phyloP scores from a whole-genome alignment of 1,140 invertebrate genomes.

The Aphaenogaster rudis region DNA sequence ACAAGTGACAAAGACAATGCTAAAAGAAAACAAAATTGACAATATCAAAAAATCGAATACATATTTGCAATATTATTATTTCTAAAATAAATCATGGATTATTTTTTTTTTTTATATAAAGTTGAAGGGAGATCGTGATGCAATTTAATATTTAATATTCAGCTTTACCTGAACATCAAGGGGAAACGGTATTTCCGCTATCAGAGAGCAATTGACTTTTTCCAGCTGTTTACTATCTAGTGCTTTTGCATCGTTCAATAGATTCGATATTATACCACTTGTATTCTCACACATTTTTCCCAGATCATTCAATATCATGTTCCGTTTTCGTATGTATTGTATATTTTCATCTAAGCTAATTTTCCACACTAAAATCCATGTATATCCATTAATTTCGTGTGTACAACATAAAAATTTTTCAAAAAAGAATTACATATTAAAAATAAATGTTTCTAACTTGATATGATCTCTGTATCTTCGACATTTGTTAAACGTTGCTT shows the following conservation, averaged over 20 bases:
- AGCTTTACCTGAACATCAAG: constrained; percentile 75
- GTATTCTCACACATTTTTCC: constrained; percentile 64
- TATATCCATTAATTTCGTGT: constrained; percentile 18
- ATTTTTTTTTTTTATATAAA: neutral
- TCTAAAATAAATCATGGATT: neutral
- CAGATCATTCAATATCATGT: constrained; percentile 64
- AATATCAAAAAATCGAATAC: neutral
- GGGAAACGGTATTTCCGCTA: constrained; percentile 75
- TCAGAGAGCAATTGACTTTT: constrained; percentile 66
- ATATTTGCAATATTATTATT: neutral
- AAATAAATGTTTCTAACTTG: constrained; percentile 68
- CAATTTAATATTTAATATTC: constrained; percentile 8
- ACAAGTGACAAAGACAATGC: constrained; percentile 73
- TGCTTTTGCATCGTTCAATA: constrained; percentile 67
- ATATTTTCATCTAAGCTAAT: constrained; percentile 60
- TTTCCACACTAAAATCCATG: constrained; percentile 79
- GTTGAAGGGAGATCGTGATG: neutral
- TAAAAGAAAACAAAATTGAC: constrained; percentile 63
- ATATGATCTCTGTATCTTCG: constrained; percentile 75
- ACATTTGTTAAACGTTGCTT: constrained; percentile 75
- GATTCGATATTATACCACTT: constrained; percentile 70
- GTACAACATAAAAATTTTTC: neutral
- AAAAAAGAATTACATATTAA: neutral
- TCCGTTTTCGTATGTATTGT: constrained; percentile 62
- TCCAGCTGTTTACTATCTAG: constrained; percentile 74